Base-by-base conservation (phyloP, 2,113 vertebrate species). In the Formicarius rufipectus region DNA sequence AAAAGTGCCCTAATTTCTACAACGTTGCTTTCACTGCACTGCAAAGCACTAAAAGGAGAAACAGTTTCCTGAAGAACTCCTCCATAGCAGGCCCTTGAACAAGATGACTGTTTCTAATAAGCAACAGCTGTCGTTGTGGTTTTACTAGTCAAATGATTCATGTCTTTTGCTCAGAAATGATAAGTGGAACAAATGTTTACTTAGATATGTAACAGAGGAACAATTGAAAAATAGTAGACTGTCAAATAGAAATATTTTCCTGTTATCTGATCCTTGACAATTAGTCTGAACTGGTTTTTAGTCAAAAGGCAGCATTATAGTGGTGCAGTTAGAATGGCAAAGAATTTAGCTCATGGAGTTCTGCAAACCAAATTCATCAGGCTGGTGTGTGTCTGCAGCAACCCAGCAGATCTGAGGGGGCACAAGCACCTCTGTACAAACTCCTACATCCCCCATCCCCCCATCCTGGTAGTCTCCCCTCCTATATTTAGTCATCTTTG, bases 121-220 rank as follows among this genome's bases (percentile, higher is more conserved):
- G 97, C 98, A 98, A 97, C 98, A 98, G 98, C 98, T 98, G 98
- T 96, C 96, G 91, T 95, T 98, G 98, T 85, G 97, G 98, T 98
- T 98, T 98, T 98, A 95, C 95, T 96, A 97, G 97, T 98, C 96
- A 93, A 98, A 96, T 98, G 98, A 98, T 98, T 98, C 98, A 98
- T 98, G 98, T 98, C 98, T 97, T 97, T 97, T 98, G 97, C 97
- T 97, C 97, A 97, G 98, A 98, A 98, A 98, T 97, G 98, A 98
- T 98, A 98, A 98, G 97, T 98, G 98, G 98, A 98, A 98, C 98
- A 98, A 98, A 98, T 98, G 98, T 99, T 99, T 98, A 98, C 98
- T 98, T 97, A 97, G 97, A 97, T 97, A 97, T 97, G 97, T 98
- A 98, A 98, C 98, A 98, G 94, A 98, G 95, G 95, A 98, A 98